Base-by-base conservation (phyloP, 2,113 vertebrate species). In the Prunella fulvescens region DNA sequence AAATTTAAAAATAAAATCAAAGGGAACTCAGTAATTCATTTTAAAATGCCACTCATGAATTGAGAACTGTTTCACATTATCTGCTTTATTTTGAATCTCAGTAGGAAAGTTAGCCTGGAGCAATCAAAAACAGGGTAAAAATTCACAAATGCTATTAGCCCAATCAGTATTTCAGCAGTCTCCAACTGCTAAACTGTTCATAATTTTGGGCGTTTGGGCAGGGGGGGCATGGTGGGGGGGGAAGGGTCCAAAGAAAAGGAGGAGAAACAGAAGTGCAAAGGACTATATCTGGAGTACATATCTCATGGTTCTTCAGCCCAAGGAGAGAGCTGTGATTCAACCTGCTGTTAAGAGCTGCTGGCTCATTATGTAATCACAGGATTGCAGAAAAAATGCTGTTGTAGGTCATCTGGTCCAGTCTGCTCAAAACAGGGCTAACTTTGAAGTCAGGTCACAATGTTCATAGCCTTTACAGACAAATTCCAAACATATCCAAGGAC, bases 1-100 rank as follows among this genome's bases (percentile, higher is more conserved):
- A 96, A 96, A 95, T 95, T 45, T 84, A 76, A 97, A 97, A 96
- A 92, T 51, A 84, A 93, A 97, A 94, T 94, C 84, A 97, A 82
- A 67, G 48, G 79, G 28, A 88, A 95, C 60, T 69, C 73, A 85
- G 71, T 82, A 89, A 95, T 87, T 79, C 3, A 93, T 78, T 92
- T 65, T 44, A 48, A 82, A 70, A 93, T 50, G 50, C 23, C 29
- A 93, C 57, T 61, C 58, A 29, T 76, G 9, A 86, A 76, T 89
- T 72, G 33, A 94, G 56, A 90, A 90, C 50, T 35, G 28, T 61
- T 65, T 90, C 65, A 71, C 44, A 94, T 95, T 56, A 74, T 72
- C 51, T 77, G 65, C 80, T 96, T 91, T 79, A 81, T 95, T 96
- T 96, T 97, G 66, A 95, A 67, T 93, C 81, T 95, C 73, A 58